These are phyloP conservation scores for Plebejus anna DNA, from an alignment of 2,888 invertebrate species.

Conservation along the genomic window DNA sequence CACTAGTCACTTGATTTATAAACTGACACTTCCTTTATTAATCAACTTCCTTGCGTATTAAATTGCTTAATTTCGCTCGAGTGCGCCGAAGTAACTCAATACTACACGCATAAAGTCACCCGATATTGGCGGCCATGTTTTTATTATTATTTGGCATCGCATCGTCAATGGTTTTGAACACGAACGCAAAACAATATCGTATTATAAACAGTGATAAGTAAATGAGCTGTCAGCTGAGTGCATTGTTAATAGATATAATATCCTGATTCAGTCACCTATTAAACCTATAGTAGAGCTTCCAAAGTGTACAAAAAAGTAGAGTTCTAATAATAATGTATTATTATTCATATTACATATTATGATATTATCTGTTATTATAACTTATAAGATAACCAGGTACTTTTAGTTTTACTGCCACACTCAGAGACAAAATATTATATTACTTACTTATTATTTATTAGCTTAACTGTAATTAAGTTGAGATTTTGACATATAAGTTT, in stretches of 20 bases:
- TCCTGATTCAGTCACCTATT: not conserved
- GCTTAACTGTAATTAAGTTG: no score
- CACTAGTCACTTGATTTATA: slow-evolving; percentile 9
- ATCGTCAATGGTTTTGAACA: slow-evolving; percentile 31
- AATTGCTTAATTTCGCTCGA: slow-evolving; percentile 60
- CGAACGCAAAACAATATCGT: slow-evolving; percentile 1
- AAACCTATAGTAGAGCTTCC: not conserved
- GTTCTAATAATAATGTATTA: no score
- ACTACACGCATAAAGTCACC: slow-evolving; percentile 60
- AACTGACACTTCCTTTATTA: slow-evolving; percentile 32
- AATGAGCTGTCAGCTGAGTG: not conserved
- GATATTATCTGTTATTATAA: no score
- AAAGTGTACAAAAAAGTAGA: no score
- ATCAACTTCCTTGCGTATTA: slow-evolving; percentile 48
- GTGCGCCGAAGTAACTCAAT: slow-evolving; percentile 58
- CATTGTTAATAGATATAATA: not conserved
- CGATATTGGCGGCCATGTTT: slow-evolving; percentile 48
- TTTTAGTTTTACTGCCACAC: no score
- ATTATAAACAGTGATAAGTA: slow-evolving; percentile 16
- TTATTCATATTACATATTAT: no score
- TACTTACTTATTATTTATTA: no score
- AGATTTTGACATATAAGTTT: no score
- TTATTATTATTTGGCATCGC: slow-evolving; percentile 28
- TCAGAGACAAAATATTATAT: no score
- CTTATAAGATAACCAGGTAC: no score